Evolutionary conservation across 2,113 vertebrate species (phyloP).

Genomic region (cat (Felis catus)): F.catus_Fca126_mat1.0 CM031420.1:58809501-58810000

Average conservation of each 20-base stretch:
- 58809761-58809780: neutral
- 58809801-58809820: neutral
- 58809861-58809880: neutral
- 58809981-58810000: neutral
- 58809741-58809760: neutral
- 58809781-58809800: neutral
- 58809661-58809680: neutral
- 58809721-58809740: neutral
- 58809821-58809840: neutral
- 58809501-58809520: too few species aligned
- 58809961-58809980: neutral
- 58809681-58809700: neutral
- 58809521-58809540: too few species aligned
- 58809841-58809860: neutral
- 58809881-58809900: neutral
- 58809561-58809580: neutral
- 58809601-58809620: neutral
- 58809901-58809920: neutral
- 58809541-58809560: neutral
- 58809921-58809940: neutral
- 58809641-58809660: neutral
- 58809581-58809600: slow-evolving; percentile 25
- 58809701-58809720: neutral
- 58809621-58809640: neutral
- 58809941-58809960: neutral